A percentile compares a stretch with the other conserved stretches of the same genome.
phyloP scores from a whole-genome alignment of 2,888 invertebrate genomes.

The Spatulosminthurus flaviceps region DNA sequence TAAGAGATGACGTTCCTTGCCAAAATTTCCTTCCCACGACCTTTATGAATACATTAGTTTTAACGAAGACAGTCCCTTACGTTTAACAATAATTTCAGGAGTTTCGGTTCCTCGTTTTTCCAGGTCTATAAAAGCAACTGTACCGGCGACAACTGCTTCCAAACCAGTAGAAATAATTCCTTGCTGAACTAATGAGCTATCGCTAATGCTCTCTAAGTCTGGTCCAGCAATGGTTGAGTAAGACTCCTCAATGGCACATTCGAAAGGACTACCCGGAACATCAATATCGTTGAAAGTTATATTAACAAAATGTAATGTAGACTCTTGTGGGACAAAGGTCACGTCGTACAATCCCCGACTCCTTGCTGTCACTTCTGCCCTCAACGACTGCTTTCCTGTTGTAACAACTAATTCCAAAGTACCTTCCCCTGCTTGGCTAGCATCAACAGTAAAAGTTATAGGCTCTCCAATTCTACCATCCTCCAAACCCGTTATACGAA shows the following conservation, averaged over 20 bases:
- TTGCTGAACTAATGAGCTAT: slow-evolving; percentile 59
- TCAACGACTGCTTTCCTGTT: slow-evolving; percentile 87
- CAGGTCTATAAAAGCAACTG: slow-evolving; percentile 67
- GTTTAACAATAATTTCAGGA: slow-evolving; percentile 69
- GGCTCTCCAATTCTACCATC: slow-evolving; percentile 79
- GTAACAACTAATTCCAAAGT: slow-evolving; percentile 91
- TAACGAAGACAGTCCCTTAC: slow-evolving; percentile 65
- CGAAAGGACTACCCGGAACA: slow-evolving; percentile 81
- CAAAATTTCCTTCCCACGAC: too few relatives aligned
- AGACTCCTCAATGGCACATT: slow-evolving; percentile 71
- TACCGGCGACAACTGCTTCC: slow-evolving; percentile 67
- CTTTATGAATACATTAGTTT: background rate
- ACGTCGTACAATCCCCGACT: slow-evolving; percentile 91
- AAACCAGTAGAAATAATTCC: slow-evolving; percentile 65
- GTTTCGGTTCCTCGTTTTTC: slow-evolving; percentile 68
- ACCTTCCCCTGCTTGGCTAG: slow-evolving; percentile 93
- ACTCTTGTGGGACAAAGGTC: slow-evolving; percentile 89
- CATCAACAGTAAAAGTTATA: slow-evolving; percentile 92
- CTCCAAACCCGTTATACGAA: slow-evolving; percentile 68
- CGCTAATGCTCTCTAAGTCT: slow-evolving; percentile 61
- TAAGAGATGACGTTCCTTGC: too few relatives aligned
- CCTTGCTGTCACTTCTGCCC: slow-evolving; percentile 87
- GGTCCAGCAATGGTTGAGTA: slow-evolving; percentile 63
- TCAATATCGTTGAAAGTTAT: slow-evolving; percentile 86
- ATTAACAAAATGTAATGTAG: slow-evolving; percentile 88